Conservation (phyloP, 92 coral and sea anemone genomes). For the Blastomussa wellsi region DNA sequence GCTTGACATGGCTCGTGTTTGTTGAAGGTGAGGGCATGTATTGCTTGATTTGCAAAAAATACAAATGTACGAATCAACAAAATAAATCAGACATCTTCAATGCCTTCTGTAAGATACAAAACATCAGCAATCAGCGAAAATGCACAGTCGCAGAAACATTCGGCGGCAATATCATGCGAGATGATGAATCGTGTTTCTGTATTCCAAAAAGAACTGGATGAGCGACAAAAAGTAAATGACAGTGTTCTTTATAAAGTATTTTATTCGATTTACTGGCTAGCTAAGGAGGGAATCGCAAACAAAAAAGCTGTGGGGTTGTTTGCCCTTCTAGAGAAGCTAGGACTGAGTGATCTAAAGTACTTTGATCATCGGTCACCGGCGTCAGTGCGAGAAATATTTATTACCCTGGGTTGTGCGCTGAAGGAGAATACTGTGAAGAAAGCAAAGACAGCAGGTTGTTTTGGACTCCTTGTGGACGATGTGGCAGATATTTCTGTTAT, state of each 20-base stretch:
- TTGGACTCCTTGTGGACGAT: constrained; percentile 15
- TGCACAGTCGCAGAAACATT: not conserved
- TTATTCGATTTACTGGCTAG: not conserved
- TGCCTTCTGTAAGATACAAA: constrained; percentile 27
- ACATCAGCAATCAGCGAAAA: constrained; percentile 32
- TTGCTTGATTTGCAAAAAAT: constrained; percentile 42
- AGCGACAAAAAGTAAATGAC: not conserved
- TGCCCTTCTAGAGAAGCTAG: constrained; percentile 14
- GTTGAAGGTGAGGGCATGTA: constrained; percentile 47
- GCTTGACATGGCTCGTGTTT: constrained; percentile 18
- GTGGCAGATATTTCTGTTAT: constrained; percentile 28
- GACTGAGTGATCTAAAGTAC: constrained; percentile 24
- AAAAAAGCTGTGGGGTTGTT: constrained; percentile 20
- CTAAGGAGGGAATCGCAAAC: constrained; percentile 30
- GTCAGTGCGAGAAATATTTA: constrained; percentile 20
- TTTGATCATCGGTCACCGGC: constrained; percentile 26
- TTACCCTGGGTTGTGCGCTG: constrained; percentile 35
- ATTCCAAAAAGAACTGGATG: not conserved
- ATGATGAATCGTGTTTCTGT: not conserved
- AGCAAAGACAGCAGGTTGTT: constrained; percentile 27
- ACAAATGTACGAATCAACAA: constrained; percentile 44
- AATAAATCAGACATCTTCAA: constrained; percentile 19
- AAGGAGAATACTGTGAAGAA: constrained; percentile 31
- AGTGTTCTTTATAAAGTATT: too few species aligned
- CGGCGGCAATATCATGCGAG: not conserved